Evolutionary conservation across 2,113 vertebrate genomes (phyloP).

Genomic region (Elachura formosa): DNA sequence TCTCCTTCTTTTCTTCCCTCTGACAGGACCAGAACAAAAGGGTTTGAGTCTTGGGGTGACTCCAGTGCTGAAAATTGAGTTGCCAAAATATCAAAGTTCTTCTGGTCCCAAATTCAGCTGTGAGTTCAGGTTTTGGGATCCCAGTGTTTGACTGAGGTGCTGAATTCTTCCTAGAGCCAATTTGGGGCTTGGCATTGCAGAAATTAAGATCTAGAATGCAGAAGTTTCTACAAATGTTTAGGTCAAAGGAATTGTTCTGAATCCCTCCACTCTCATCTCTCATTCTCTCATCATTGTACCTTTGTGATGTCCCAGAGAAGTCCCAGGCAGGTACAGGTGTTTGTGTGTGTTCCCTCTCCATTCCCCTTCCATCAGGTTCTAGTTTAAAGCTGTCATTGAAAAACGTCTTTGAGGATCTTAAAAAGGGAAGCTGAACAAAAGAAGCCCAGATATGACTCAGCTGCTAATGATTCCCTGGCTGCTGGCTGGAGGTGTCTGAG

Average conservation of each 20-base stretch:
- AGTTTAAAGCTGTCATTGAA: conserved; percentile 5
- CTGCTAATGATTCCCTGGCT: conserved; percentile 28
- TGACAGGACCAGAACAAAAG: neutral
- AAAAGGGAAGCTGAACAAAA: conserved; percentile 29
- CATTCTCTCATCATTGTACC: neutral
- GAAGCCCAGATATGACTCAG: conserved; percentile 26
- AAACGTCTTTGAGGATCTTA: conserved; percentile 36
- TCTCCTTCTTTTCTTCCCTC: neutral
- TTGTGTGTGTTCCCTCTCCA: neutral
- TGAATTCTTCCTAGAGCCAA: neutral
- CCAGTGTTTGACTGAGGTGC: neutral
- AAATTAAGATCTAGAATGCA: neutral
- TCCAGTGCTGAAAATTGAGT: neutral
- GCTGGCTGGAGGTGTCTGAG: conserved; percentile 21
- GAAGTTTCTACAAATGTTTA: neutral
- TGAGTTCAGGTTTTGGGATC: neutral
- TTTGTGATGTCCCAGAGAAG: neutral
- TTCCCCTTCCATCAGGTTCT: neutral
- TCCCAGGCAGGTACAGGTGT: neutral
- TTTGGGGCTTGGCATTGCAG: neutral
- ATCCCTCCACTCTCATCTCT: neutral
- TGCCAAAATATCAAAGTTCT: neutral
- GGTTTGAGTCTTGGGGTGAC: neutral
- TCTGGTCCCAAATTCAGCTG: neutral
- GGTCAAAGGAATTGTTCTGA: neutral